Base-by-base conservation (phyloP, 2,888 invertebrate genomes). In the Pyrochroa serraticornis region DNA sequence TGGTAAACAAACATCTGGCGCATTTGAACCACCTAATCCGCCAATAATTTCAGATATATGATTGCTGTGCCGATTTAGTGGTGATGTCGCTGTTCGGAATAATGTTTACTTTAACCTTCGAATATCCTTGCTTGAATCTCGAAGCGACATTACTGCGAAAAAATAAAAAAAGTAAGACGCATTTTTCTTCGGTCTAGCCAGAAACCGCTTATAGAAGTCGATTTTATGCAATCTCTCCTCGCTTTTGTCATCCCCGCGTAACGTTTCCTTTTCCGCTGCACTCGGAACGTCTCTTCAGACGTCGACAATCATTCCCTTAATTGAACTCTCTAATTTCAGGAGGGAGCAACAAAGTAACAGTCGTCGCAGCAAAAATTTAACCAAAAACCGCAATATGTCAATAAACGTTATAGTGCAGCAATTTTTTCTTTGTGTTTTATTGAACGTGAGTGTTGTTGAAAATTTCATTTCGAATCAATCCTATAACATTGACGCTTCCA, bases 91-190 rank as follows among this genome's bases (percentile, higher is more conserved):
- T 65, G 14, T 9, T 63, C 8, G 58, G 62, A 43, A 50, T 64
- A 22, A 53, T 61, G 7, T 53, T 65, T 14, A 45, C 62, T 3
- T 38, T 68, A 39, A 65, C 59, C 49, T 67, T 65, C 48, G 69
- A 67, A 50, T 65, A 64, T 48, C 67, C 67, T 30, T 59, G 64
- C 44, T 59, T 56, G 10, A 45, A 59, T 41, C 53, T 66, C 38
- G 54, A 60, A 48, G 49, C 55, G 13, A 8, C 57, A 10, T 10
- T 66, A n/a, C 45, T 66, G 14, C 49, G 39, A 22, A 47, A 50
- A 44, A 46, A 47, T 37, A 9, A 52, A 45, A 52, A 52, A 52
- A 47, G 8, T 38, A 38, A 37, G 38, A 47, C 31, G 35, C 41
- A 36, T 42, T 50, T 50, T 50, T 43, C 43, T 50, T 42, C 43